A percentile compares a stretch with the other conserved stretches of the same genome.
phyloP scores from a whole-genome alignment of 2,797 vertebrate genomes.

The Tiaroga cobitis region DNA sequence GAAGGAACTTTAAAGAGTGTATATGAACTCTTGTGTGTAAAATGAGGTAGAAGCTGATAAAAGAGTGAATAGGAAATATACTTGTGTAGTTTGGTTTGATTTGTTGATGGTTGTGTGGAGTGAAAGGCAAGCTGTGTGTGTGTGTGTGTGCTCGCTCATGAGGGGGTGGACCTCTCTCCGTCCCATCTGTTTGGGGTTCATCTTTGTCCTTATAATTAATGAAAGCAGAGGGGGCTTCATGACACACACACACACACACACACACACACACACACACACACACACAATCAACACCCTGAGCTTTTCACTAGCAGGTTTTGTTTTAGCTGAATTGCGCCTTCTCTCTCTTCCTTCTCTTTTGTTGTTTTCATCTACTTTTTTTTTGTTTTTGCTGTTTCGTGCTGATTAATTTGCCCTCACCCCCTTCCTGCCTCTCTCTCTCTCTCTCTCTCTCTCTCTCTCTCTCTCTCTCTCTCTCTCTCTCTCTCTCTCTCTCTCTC shows the following conservation, averaged over 20 bases:
- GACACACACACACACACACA: constrained; percentile 10
- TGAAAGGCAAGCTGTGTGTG: constrained; percentile 1
- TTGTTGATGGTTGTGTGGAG: constrained; percentile 21
- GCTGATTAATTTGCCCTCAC: constrained; percentile 26
- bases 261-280: constrained; percentile 68
- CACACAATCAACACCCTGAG: constrained; percentile 66
- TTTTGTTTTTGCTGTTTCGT: constrained; percentile 35
- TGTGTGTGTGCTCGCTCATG: not conserved
- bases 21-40: not conserved
- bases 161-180: constrained; percentile 29
- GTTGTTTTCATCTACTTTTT: constrained; percentile 33
- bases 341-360: constrained; percentile 42
- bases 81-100: constrained; percentile 28
- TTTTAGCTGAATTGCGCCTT: constrained; percentile 71
- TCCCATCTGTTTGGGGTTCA: constrained; percentile 50
- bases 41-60: not conserved
- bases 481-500: constrained; percentile 50
- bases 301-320: constrained; percentile 74
- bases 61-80: constrained; percentile 24
- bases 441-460: constrained; percentile 40
- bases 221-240: constrained; percentile 53
- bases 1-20: not conserved
- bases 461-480: constrained; percentile 46
- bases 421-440: constrained; percentile 47
- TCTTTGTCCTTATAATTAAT: constrained; percentile 58